Base-by-base conservation (phyloP, 1,140 invertebrate genomes). In the Zaprionus gabonicus region DNA sequence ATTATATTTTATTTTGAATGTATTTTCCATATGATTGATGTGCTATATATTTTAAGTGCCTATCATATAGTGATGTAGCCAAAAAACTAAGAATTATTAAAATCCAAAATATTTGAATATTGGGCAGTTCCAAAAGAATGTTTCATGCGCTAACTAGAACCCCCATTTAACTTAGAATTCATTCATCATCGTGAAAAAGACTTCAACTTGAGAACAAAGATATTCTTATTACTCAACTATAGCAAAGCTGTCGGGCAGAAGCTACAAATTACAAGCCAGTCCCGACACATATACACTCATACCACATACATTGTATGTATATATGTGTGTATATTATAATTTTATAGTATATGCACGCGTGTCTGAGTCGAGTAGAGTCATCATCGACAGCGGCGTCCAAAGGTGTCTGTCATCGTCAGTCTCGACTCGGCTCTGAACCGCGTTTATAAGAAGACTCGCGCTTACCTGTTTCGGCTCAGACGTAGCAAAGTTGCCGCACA, bases 381-480 rank as follows among this genome's bases (percentile, higher is more conserved):
- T 66, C 53, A 65, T 41, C 9, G 46, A 10, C 46, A 51, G 46
- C 7, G n/a, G 46, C 64, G 44, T 38, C 23, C 38, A 71, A 71
- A 75, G 59, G 51, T 71, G 72, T 25, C 59, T 36, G 72, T 63
- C 66, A 69, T 41, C 69, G 58, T 58, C 34, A 31, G 27, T 57
- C 28, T 23, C 31, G 20, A n/a, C 44, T 38, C 41, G 28, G 63
- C 58, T 17, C 23, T 6, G 25, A 31, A 17, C 38, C 55, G 49
- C 56, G 78, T 78, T 90, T 88, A 88, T 88, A 88, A 88, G 81
- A 88, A 85, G 85, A 90, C 57, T 74, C 68, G 80, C 13, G 41
- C 55, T 20, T 65, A 87, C 68, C 80, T 79, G 81, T 59, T 76
- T 66, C 68, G 64, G 71, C 75, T 88, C 84, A 88, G 85, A 87